phyloP scores from a whole-genome alignment of 2,888 invertebrate species.

The Autographa gamma region DNA sequence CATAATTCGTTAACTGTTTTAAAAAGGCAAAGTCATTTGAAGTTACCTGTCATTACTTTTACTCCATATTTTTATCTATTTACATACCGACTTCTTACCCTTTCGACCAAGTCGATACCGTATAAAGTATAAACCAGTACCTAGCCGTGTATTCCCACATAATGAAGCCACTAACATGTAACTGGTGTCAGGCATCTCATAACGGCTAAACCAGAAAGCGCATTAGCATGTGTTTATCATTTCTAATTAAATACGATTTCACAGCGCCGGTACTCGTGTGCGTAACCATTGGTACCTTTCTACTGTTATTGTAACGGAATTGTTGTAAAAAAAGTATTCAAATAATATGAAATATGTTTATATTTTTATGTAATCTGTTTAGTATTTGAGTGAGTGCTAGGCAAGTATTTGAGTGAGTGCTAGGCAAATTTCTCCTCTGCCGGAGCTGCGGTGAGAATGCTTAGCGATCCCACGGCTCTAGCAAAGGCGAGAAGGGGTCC shows the following conservation, averaged over 20 bases:
- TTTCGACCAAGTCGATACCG: not conserved
- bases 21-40: too few relatives aligned
- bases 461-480: too few relatives aligned
- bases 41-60: too few relatives aligned
- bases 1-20: too few relatives aligned
- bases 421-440: too few relatives aligned
- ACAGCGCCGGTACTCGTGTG: constrained; percentile 21
- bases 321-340: not conserved
- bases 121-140: not conserved
- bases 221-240: constrained; percentile 51
- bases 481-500: too few relatives aligned
- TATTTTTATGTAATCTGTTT: too few relatives aligned
- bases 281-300: constrained; percentile 13
- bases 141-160: constrained; percentile 24
- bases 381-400: too few relatives aligned
- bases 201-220: constrained; percentile 54
- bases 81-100: not conserved
- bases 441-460: too few relatives aligned
- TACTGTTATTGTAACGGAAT: constrained; percentile 14
- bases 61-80: too few relatives aligned
- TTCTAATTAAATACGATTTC: constrained; percentile 57
- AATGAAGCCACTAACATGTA: constrained; percentile 18
- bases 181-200: constrained; percentile 32
- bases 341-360: too few relatives aligned
- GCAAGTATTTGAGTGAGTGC: too few relatives aligned